These are phyloP conservation scores for Hyperopisus bebe DNA, from an alignment of 2,113 vertebrate genomes.

Conservation along the genomic window DNA sequence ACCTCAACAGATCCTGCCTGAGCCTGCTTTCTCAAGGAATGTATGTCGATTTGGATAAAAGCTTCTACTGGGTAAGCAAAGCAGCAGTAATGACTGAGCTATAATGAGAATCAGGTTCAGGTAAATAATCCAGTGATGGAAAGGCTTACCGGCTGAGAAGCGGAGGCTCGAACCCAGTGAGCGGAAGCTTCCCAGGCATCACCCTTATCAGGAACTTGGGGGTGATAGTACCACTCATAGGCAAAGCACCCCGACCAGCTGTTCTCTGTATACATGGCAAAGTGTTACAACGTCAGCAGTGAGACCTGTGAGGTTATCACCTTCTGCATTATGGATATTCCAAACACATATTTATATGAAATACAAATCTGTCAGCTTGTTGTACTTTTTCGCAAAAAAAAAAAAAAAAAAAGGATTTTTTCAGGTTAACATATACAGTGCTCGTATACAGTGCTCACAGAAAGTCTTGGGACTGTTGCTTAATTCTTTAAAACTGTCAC, in stretches of 20 bases:
- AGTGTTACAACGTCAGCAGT: not conserved
- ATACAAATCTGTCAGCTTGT: not conserved
- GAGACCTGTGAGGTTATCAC: not conserved
- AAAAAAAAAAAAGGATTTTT: not conserved
- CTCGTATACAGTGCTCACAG: not conserved
- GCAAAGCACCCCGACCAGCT: constrained; percentile 57
- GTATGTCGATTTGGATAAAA: not conserved
- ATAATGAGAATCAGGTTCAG: not conserved
- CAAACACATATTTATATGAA: not conserved
- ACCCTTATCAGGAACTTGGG: constrained; percentile 36
- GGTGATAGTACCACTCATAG: constrained; percentile 55
- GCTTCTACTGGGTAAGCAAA: not conserved
- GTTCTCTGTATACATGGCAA: constrained; percentile 45
- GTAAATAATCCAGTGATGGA: not conserved
- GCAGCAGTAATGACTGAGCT: not conserved
- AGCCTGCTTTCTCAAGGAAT: not conserved
- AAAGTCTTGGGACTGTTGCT: not conserved
- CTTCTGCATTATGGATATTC: not conserved
- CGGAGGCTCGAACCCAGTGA: constrained; percentile 43
- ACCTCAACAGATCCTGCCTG: not conserved
- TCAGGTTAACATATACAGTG: not conserved
- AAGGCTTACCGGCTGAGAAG: constrained; percentile 35
- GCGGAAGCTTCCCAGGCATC: constrained; percentile 34
- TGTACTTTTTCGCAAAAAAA: not conserved
- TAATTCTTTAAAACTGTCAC: not conserved